Conservation (phyloP, 2,888 invertebrate species). For the Pocota personata region DNA sequence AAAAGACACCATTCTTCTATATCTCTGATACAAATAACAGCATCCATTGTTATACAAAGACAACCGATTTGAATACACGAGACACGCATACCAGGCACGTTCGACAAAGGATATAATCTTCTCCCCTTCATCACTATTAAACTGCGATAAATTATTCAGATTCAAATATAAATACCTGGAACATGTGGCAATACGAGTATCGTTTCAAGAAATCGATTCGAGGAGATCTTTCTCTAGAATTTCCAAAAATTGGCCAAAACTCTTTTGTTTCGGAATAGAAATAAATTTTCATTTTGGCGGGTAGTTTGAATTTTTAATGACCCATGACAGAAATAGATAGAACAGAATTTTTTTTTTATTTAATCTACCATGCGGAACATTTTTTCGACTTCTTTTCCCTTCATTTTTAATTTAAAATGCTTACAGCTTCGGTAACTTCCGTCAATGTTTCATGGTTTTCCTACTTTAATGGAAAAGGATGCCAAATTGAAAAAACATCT, state of each 20-base stretch:
- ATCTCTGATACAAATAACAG: not conserved
- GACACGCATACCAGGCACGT: not conserved
- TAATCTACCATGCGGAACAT: not conserved
- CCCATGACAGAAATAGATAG: not conserved
- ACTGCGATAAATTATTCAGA: conserved; percentile 19
- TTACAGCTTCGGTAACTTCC: not conserved
- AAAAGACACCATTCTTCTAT: not conserved
- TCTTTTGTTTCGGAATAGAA: not conserved
- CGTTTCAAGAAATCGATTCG: not conserved
- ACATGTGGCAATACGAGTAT: not conserved
- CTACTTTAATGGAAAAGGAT: not conserved
- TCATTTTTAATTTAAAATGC: not conserved
- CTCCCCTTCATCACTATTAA: not conserved
- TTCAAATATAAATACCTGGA: conserved; percentile 8
- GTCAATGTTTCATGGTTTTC: not conserved
- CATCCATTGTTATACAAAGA: not conserved
- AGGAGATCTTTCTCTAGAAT: not conserved
- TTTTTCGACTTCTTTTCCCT: not conserved
- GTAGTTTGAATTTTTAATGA: not conserved
- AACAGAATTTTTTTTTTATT: not conserved
- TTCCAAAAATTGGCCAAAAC: not conserved
- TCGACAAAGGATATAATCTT: not conserved
- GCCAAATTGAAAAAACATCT: not conserved
- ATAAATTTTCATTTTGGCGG: not conserved
- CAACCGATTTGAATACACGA: conserved; percentile 7